Conservation (phyloP, 2,888 invertebrate species). For the Leucophenga maculata region DNA sequence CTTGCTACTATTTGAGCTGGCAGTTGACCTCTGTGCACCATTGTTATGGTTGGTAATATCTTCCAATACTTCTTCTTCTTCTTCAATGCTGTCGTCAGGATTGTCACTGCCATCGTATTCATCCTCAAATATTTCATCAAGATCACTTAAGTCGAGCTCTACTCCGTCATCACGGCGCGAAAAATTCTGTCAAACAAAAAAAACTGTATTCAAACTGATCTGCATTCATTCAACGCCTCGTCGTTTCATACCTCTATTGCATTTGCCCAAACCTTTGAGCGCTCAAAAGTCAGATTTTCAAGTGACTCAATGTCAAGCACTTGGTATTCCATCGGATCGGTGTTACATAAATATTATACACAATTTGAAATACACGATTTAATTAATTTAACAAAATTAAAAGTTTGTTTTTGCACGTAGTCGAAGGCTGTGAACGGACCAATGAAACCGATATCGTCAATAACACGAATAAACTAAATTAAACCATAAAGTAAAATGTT, state of each 20-base stretch:
- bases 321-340: background rate
- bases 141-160: slow-evolving; percentile 24
- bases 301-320: slow-evolving; percentile 47
- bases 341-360: too few species aligned
- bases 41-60: slow-evolving; percentile 24
- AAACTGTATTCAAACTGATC: background rate
- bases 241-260: slow-evolving; percentile 50
- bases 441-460: too few species aligned
- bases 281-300: slow-evolving; percentile 55
- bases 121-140: slow-evolving; percentile 38
- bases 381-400: too few species aligned
- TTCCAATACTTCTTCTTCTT: slow-evolving; percentile 35
- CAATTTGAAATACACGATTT: too few species aligned
- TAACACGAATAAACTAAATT: too few species aligned
- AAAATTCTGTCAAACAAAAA: slow-evolving; percentile 32
- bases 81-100: slow-evolving; percentile 38
- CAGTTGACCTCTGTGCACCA: background rate
- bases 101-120: slow-evolving; percentile 27
- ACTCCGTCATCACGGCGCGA: slow-evolving; percentile 35
- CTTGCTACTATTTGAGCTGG: background rate
- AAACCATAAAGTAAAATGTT: too few species aligned
- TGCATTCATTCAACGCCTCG: background rate
- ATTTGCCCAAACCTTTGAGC: slow-evolving; percentile 63
- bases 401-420: too few species aligned
- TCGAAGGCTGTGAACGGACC: too few species aligned